Conservation (phyloP, 2,797 vertebrate species). For the Dendrocincla tyrannina region DNA sequence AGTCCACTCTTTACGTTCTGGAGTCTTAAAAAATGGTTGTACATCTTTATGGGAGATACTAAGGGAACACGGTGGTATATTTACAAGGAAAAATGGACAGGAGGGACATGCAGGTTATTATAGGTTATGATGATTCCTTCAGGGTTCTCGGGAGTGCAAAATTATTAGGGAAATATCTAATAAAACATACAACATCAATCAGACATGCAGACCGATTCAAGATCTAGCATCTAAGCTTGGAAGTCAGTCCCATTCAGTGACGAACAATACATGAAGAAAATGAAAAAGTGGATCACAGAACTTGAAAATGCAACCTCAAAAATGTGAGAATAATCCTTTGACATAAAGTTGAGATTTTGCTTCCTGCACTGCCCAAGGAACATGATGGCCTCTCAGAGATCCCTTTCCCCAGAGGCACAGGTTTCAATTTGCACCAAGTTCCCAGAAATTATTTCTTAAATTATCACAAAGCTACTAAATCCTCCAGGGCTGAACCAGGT, state of each 20-base stretch:
- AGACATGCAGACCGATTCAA: not conserved
- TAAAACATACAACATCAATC: not conserved
- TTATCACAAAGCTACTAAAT: conserved; percentile 21
- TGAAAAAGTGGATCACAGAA: not conserved
- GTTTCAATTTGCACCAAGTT: conserved; percentile 57
- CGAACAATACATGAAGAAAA: not conserved
- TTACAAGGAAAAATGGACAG: not conserved
- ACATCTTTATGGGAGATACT: not conserved
- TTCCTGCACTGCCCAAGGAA: not conserved
- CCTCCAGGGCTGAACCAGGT: not conserved
- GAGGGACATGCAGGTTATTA: not conserved
- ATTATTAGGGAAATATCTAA: not conserved
- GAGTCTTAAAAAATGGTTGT: not conserved
- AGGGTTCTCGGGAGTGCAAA: not conserved
- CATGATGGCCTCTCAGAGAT: not conserved
- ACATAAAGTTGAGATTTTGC: not conserved
- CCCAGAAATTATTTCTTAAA: conserved; percentile 23
- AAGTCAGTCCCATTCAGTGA: not conserved
- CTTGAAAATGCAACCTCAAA: conserved; percentile 35
- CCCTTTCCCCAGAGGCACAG: not conserved
- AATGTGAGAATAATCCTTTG: conserved; percentile 14
- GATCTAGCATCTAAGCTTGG: not conserved
- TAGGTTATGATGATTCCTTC: not conserved
- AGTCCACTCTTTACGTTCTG: not conserved
- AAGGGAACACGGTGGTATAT: not conserved